Base-by-base conservation (phyloP, 1,140 invertebrate genomes). In the Dendroctonus ponderosae region DNA sequence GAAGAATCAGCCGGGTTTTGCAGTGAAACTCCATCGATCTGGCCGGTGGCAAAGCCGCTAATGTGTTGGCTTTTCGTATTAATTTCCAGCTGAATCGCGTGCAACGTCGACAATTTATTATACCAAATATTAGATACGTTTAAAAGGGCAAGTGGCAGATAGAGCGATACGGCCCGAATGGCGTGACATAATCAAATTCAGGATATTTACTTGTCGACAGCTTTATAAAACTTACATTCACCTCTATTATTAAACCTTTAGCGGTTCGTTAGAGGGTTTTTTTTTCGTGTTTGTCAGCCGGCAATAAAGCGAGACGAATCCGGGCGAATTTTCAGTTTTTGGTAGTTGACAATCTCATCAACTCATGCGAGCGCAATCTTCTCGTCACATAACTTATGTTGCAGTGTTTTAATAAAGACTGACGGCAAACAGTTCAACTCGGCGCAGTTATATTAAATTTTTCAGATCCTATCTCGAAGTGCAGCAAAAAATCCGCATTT, bases 181-280 rank as follows among this genome's bases (percentile, higher is more conserved):
- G 70, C 70, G 70, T 71, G 70, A 71, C 70, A 69, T 52, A 61
- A 50, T 63, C 61, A 61, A 62, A 71, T 70, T 68, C 59, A 67
- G 67, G 68, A 71, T 68, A 71, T 71, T 71, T 70, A 70, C 70
- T 64, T 70, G 70, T 71, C 70, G 70, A 66, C 70, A 67, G 70
- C 70, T 71, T 71, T 68, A 71, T 71, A 71, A 71, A 70, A 71
- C 51, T 66, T 63, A 64, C 67, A 67, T 52, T 56, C 37, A n/a
- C 44, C 14, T 42, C 62, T 53, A 69, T 64, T 65, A 69, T 71
- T 67, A 67, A 67, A 69, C 63, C 65, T 52, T 26, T 52, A 26
- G 12, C 44, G 12, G 12, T 5, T 46, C 12, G 9, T 46, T 11
- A 46, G 12, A 12, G 9, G 44, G 44, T 46, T 46, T 46, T 46